Base-by-base conservation (phyloP, 2,113 vertebrate genomes). In the Pseudorasbora parva region DNA sequence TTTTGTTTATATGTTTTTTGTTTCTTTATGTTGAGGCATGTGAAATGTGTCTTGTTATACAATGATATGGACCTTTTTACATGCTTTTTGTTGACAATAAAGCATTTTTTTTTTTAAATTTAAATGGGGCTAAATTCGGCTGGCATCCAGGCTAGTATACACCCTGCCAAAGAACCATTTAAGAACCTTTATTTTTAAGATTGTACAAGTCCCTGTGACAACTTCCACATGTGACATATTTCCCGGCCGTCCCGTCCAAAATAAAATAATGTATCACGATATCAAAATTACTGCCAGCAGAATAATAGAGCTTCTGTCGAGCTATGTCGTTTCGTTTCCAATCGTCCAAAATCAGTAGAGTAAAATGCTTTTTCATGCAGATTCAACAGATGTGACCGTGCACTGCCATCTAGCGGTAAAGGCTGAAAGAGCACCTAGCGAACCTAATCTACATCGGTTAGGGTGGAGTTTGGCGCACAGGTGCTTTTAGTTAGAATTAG, bases 401-500 rank as follows among this genome's bases (percentile, higher is more conserved):
- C 33, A 17, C 30, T 6, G 19, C 37, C 33, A 43, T 27, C 77
- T 49, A 79, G 77, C 14, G 76, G 21, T 17, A 2, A 78, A 59
- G 4, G 0, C 6, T 25, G 5, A 60, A 17, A 60, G 9, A 1
- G 19, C 49, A 33, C 23, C 7, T 4, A 37, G 37, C 7, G 54
- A 25, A 17, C 47, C 0, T 49, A 49, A 15, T 49, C 17, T 54
- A 21, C 51, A 54, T 54, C 51, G 6, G 17, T 19, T 5, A 10
- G 59, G n/a, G 59, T 23, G 57, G 77, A 11, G 59, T 14, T 33
- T 49, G 9, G 17, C 23, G 21, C 59, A 64, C 77, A 79, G 77
- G 77, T 66, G 77, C 27, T 33, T 15, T 25, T 21, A 41, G 14
- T 69, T 78, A 75, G 19, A 80, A 66, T 64, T 51, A 5, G 23